These are phyloP conservation scores for Musca domestica DNA, from an alignment of 1,140 invertebrate genomes.

Conservation along the genomic window DNA sequence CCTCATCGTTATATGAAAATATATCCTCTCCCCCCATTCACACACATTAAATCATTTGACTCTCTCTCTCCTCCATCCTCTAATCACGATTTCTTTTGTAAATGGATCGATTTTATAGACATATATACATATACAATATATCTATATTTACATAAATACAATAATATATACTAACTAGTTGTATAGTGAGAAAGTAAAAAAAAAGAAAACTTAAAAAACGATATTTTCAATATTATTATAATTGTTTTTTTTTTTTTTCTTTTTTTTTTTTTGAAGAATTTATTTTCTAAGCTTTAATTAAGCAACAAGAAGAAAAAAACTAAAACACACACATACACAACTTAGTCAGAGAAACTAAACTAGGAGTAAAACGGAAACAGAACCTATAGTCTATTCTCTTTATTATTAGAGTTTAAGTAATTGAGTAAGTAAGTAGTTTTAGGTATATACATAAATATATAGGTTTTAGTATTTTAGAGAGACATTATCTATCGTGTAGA, in stretches of 20 bases:
- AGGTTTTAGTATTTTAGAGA: too few species aligned
- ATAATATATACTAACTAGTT: too few species aligned
- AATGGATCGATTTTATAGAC: constrained; percentile 53
- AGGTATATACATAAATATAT: too few species aligned
- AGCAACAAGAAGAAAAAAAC: too few species aligned
- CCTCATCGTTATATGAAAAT: not conserved
- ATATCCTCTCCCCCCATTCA: not conserved
- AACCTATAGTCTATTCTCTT: constrained; percentile 28
- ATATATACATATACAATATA: not conserved
- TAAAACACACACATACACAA: too few species aligned
- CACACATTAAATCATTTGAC: not conserved
- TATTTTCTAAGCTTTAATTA: constrained; percentile 24
- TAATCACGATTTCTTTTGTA: constrained; percentile 36
- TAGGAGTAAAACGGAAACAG: not conserved
- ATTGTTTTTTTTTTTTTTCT: constrained; percentile 9
- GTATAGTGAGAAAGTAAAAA: not conserved
- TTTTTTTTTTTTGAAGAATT: constrained; percentile 23
- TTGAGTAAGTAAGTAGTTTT: too few species aligned
- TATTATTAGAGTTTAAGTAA: too few species aligned
- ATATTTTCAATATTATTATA: constrained; percentile 13
- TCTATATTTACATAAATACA: too few species aligned
- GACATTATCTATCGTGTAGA: too few species aligned
- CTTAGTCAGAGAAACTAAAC: not conserved
- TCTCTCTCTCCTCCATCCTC: not conserved
- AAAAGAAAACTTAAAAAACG: constrained; percentile 8